phyloP scores from a whole-genome alignment of 2,888 invertebrate species.

The Tipula lateralis region DNA sequence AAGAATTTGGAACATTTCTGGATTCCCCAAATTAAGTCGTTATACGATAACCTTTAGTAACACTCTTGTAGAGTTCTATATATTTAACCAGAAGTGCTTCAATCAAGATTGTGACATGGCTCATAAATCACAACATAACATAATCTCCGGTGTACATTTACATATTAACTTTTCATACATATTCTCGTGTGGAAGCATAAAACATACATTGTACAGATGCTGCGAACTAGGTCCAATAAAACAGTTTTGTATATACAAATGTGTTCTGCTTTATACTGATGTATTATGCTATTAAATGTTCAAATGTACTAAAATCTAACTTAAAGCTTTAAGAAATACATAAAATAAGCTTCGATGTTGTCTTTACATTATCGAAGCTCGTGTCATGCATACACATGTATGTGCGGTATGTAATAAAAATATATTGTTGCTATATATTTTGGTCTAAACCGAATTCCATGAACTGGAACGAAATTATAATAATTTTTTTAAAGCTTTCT shows the following conservation, averaged over 20 bases:
- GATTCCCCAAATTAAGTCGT: too few relatives aligned
- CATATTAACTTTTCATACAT: too few relatives aligned
- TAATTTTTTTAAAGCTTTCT: neutral
- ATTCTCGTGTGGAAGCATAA: too few relatives aligned
- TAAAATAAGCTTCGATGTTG: neutral
- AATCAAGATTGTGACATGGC: too few relatives aligned
- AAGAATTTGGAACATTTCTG: too few relatives aligned
- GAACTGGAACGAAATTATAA: neutral
- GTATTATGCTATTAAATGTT: neutral
- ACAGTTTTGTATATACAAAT: neutral
- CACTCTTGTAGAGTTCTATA: too few relatives aligned
- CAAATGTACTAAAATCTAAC: neutral
- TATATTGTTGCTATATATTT: neutral
- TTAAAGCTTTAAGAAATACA: neutral
- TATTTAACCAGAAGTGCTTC: too few relatives aligned
- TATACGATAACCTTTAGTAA: too few relatives aligned
- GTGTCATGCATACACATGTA: neutral
- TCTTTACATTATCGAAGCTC: neutral
- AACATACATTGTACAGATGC: too few relatives aligned
- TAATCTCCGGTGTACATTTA: too few relatives aligned
- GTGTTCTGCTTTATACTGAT: neutral
- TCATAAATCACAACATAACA: too few relatives aligned
- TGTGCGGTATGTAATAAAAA: neutral
- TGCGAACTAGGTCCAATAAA: neutral
- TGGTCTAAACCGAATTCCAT: neutral